A percentile compares a stretch with the other conserved stretches of the same genome.
These are phyloP conservation scores for Galago senegalensis DNA, from an alignment of 2,797 vertebrate species.

Conservation along the genomic window DNA sequence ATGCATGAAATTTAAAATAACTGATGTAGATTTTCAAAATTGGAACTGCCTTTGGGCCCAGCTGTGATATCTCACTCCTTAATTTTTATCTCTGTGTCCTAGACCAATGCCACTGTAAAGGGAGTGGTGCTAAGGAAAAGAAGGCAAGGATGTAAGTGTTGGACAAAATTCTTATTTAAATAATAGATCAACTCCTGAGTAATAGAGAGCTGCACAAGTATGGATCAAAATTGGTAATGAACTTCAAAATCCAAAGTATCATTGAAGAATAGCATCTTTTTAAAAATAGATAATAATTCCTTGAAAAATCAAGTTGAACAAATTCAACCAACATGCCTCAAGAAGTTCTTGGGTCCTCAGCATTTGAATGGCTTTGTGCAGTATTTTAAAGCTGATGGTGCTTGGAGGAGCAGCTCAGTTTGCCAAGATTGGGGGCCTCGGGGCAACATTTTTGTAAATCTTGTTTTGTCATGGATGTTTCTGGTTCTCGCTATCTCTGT, in stretches of 20 bases:
- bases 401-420: neutral
- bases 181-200: neutral
- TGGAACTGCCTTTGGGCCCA: neutral
- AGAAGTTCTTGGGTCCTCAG: neutral
- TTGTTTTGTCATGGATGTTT: neutral
- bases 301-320: neutral
- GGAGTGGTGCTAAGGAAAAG: neutral
- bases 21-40: neutral
- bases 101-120: neutral
- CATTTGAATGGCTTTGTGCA: neutral
- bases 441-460: neutral
- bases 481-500: neutral
- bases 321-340: neutral
- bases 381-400: neutral
- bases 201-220: neutral
- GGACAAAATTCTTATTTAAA: neutral
- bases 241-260: neutral
- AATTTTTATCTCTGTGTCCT: neutral
- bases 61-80: neutral
- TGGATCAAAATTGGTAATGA: neutral
- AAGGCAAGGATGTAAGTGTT: neutral
- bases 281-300: neutral
- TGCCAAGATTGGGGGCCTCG: neutral
- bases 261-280: neutral
- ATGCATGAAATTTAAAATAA: constrained; percentile 21